phyloP scores from a whole-genome alignment of 2,888 invertebrate genomes.

The Julus scandinavius region DNA sequence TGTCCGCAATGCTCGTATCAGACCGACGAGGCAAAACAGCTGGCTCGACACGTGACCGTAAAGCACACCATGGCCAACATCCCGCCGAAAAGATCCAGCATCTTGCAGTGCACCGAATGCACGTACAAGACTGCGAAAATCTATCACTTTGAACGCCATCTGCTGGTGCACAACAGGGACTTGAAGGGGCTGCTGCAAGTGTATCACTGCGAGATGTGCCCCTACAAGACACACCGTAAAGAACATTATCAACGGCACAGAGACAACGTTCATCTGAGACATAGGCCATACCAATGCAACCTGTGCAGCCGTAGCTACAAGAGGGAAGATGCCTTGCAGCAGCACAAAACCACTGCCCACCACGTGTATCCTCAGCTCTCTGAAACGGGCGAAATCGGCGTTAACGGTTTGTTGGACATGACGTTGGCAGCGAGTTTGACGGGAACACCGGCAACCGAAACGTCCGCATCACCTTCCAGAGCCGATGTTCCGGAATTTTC shows the following conservation, averaged over 20 bases:
- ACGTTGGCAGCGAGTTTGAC: background rate
- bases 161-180: conserved; percentile 61
- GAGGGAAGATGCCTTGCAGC: conserved; percentile 66
- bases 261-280: conserved; percentile 68
- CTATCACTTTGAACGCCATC: conserved; percentile 62
- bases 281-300: conserved; percentile 70
- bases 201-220: conserved; percentile 65
- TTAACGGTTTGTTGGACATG: background rate
- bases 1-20: conserved; percentile 64
- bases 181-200: conserved; percentile 56
- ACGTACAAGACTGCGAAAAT: conserved; percentile 62
- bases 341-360: background rate
- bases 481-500: background rate
- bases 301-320: conserved; percentile 70
- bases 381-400: background rate
- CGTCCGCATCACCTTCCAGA: background rate
- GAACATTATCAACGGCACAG: conserved; percentile 66
- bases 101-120: conserved; percentile 62
- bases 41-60: conserved; percentile 62
- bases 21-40: conserved; percentile 62
- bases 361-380: background rate
- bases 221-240: conserved; percentile 65
- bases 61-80: conserved; percentile 60
- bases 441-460: background rate
- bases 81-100: conserved; percentile 11